These are phyloP conservation scores for Acromyrmex charruanus DNA, from an alignment of 1,140 invertebrate genomes.

Conservation along the genomic window DNA sequence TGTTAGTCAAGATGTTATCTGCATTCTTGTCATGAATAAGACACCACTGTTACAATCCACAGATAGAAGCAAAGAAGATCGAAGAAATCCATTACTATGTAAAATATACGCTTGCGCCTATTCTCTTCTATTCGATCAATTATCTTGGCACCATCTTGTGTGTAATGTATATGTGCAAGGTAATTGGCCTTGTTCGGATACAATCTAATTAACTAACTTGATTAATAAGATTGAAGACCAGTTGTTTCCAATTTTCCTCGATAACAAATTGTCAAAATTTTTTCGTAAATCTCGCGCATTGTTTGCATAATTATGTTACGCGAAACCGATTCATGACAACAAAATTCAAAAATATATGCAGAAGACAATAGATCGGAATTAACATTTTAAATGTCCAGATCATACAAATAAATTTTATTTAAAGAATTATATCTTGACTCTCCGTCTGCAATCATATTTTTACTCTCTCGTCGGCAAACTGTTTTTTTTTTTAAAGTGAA, in stretches of 20 bases:
- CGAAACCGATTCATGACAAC: conserved; percentile 25
- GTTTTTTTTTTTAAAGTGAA: too few relatives aligned
- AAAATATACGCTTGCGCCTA: conserved; percentile 45
- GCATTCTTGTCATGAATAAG: conserved; percentile 78
- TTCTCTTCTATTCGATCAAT: conserved; percentile 66
- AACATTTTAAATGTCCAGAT: not conserved
- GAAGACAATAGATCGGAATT: not conserved
- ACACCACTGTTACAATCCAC: not conserved
- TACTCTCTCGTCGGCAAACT: too few relatives aligned
- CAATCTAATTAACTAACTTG: not conserved
- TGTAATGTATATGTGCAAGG: not conserved
- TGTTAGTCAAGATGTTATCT: conserved; percentile 60
- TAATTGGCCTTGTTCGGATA: conserved; percentile 53
- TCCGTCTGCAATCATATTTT: too few relatives aligned
- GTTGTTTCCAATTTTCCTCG: conserved; percentile 70
- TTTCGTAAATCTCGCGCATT: conserved; percentile 65
- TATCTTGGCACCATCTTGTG: conserved; percentile 57
- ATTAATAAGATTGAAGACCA: conserved; percentile 58
- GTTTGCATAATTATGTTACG: conserved; percentile 62
- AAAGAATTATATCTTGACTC: not conserved
- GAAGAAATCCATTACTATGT: conserved; percentile 36
- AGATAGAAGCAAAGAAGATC: conserved; percentile 41
- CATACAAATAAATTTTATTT: not conserved
- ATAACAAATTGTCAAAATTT: conserved; percentile 10
- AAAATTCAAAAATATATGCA: not conserved